phyloP scores from a whole-genome alignment of 2,888 invertebrate species.

The Ecliptopera silaceata region DNA sequence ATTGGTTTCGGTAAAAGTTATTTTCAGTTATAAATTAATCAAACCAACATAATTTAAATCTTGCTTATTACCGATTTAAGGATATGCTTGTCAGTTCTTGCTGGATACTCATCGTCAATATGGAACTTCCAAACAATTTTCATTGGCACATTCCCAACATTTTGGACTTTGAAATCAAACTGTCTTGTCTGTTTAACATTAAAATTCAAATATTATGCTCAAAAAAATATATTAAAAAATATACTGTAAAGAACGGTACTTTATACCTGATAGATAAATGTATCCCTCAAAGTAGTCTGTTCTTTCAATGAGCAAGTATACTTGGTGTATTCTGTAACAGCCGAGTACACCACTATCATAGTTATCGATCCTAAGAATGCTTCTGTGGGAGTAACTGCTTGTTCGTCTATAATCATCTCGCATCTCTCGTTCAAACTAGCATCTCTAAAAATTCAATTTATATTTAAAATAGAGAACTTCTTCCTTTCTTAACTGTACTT shows the following conservation, averaged over 20 bases:
- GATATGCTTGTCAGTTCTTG: conserved; percentile 57
- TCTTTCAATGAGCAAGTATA: conserved; percentile 70
- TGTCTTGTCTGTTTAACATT: conserved; percentile 52
- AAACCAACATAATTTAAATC: background rate
- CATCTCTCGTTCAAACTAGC: conserved; percentile 58
- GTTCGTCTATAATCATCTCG: conserved; percentile 57
- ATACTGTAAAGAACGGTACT: no score
- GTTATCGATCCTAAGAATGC: conserved; percentile 49
- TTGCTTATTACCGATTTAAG: conserved; percentile 31
- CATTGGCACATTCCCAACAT: conserved; percentile 66
- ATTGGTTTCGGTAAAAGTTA: background rate
- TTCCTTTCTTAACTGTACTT: background rate
- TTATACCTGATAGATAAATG: conserved; percentile 78
- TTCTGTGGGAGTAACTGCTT: conserved; percentile 45
- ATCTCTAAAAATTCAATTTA: conserved; percentile 45
- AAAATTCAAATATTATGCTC: background rate
- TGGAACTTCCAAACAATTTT: conserved; percentile 69
- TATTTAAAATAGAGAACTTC: background rate
- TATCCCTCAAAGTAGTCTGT: conserved; percentile 74
- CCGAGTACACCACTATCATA: conserved; percentile 77
- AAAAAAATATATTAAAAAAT: no score
- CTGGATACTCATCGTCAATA: conserved; percentile 71
- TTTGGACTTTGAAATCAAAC: conserved; percentile 63
- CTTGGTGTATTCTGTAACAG: conserved; percentile 77
- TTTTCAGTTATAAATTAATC: background rate